Evolutionary conservation across 2,113 vertebrate species (phyloP).

Genomic region (Lates calcarifer): DNA sequence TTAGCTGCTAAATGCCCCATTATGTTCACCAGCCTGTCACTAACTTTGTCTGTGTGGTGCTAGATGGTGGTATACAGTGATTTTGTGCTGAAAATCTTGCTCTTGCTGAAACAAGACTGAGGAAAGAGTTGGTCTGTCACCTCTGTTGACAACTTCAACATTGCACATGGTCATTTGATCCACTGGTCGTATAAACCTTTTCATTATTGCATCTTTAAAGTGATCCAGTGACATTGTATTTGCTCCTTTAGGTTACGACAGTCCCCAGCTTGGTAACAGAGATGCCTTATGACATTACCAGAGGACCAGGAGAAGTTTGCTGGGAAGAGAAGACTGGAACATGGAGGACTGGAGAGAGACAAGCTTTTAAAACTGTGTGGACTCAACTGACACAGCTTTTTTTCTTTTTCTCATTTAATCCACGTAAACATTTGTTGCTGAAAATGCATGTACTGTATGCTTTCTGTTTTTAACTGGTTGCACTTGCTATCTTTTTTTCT

Average conservation of each 20-base stretch:
- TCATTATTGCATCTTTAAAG: neutral
- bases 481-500: slow-evolving; percentile 65
- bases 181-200: neutral
- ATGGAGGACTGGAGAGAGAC: slow-evolving; percentile 76
- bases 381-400: slow-evolving; percentile 23
- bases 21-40: too few species aligned
- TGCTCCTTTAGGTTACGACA: slow-evolving; percentile 74
- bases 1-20: too few species aligned
- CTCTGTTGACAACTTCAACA: neutral
- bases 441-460: slow-evolving; percentile 73
- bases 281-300: slow-evolving; percentile 79
- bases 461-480: slow-evolving; percentile 62
- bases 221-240: slow-evolving; percentile 9
- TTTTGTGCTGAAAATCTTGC: too few species aligned
- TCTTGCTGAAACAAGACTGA: too few species aligned
- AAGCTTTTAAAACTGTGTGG: slow-evolving; percentile 71
- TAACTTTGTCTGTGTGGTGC: too few species aligned
- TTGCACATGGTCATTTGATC: neutral
- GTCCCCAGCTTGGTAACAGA: slow-evolving; percentile 72
- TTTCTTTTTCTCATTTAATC: slow-evolving; percentile 43
- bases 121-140: too few species aligned
- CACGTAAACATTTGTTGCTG: slow-evolving; percentile 52
- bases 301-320: slow-evolving; percentile 33
- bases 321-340: slow-evolving; percentile 45
- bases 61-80: too few species aligned